These are phyloP conservation scores for Actinemys pallida DNA, from an alignment of 2,113 vertebrate species.

Conservation along the genomic window DNA sequence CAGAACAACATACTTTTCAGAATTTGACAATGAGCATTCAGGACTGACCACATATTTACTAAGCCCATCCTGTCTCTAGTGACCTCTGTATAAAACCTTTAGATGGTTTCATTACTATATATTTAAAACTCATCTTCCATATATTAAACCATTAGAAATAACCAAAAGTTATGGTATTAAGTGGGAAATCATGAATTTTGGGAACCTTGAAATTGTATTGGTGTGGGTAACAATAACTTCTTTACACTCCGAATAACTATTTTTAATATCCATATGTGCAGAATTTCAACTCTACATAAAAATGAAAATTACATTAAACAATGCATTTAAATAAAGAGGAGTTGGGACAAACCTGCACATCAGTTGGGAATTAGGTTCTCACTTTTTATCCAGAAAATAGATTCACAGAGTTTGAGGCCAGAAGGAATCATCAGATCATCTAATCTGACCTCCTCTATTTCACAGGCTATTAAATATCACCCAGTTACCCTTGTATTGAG, in stretches of 20 bases:
- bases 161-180: background rate
- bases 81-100: background rate
- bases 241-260: background rate
- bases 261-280: background rate
- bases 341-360: background rate
- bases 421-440: background rate
- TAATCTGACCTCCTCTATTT: no score
- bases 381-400: background rate
- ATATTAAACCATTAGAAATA: background rate
- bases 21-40: background rate
- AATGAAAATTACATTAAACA: background rate
- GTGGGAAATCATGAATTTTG: background rate
- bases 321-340: background rate
- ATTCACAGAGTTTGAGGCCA: background rate
- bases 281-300: background rate
- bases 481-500: background rate
- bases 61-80: background rate
- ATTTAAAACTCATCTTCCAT: background rate
- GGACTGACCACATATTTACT: background rate
- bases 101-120: background rate
- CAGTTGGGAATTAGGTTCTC: background rate
- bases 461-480: no score
- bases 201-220: background rate
- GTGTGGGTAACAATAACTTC: background rate
- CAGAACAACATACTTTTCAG: background rate